Evolutionary conservation across 2,888 invertebrate species (phyloP).

Genomic region (Hetaerina titia): DNA sequence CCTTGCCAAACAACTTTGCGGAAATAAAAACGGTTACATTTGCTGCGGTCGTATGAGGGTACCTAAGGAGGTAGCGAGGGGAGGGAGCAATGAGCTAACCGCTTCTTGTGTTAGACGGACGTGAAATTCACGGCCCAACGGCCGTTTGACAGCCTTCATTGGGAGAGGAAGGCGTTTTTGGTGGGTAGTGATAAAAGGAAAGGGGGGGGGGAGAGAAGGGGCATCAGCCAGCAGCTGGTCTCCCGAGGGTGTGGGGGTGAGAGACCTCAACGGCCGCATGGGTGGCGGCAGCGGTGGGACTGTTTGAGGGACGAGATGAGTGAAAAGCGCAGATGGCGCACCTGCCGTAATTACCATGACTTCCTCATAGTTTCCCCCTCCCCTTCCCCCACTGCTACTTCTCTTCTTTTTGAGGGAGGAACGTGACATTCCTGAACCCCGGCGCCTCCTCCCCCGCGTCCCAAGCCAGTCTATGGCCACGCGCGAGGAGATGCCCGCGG

Average conservation of each 20-base stretch:
- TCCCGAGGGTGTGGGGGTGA: not conserved
- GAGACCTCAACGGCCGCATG: constrained; percentile 50
- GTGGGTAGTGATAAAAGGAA: not conserved
- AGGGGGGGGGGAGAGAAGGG: not conserved
- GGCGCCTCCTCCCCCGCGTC: not conserved
- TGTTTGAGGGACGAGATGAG: not conserved
- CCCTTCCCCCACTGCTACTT: not conserved
- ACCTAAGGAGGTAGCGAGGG: not conserved
- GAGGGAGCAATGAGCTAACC: not conserved
- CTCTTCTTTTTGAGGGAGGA: not conserved
- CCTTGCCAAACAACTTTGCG: not conserved
- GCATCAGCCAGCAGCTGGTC: not conserved
- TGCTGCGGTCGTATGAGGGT: not conserved
- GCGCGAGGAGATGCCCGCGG: not conserved
- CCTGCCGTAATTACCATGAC: constrained; percentile 38
- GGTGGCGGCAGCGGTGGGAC: not conserved
- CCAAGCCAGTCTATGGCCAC: not conserved
- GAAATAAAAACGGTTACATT: not conserved
- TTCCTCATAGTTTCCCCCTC: constrained; percentile 25
- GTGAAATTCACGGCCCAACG: constrained; percentile 18
- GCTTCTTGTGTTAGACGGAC: not conserved
- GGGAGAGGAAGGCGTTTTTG: not conserved
- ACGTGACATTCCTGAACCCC: not conserved
- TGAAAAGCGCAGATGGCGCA: constrained; percentile 17
- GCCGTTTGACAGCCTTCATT: not conserved